Evolutionary conservation across 2,797 vertebrate species (phyloP), one percentile per base, ranked within the genome.

Genomic region (Craterocephalus amniculus): DNA sequence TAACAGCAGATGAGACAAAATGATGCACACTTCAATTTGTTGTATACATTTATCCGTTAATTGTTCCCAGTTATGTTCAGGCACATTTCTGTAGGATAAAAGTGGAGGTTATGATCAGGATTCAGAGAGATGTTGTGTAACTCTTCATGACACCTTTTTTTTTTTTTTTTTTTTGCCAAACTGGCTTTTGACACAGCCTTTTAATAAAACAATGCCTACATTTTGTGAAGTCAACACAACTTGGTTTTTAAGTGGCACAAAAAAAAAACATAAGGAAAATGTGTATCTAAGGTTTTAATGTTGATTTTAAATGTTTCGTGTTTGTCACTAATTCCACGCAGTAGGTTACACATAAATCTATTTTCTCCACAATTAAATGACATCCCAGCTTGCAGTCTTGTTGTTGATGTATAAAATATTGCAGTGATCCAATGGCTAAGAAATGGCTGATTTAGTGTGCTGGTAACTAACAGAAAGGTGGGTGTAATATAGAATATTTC

Each of bases 121-220:
- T 63, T 72, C 4, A 3, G 26, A 60, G 27, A 10, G 58, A 35
- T 27, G 26, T 55, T 4, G 1, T 32, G 10, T 34, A 51, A 66
- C 27, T 72, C 27, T 4, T 1, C 18, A 51, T 34, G 35, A 65
- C 8, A 0, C 52, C 31, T 55, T 65, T 31, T 51, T 22, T 10
- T 65, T 14, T 32, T 34, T 11, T 36, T 20, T 63, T 63, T 49
- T n/a, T 67, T 70, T 34, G 5, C 58, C 34, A 49, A 34, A 26
- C 58, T 18, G 29, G 62, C 29, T 67, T 61, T 59, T 63, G 2
- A 62, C 0, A 60, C 45, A 2, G 68, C 69, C 63, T 77, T 83
- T 77, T 36, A 8, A 8, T 8, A 34, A 34, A 34, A 9, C 5
- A 9, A 34, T 85, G 79, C 79, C 79, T 80, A 87, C 22, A 14